Evolutionary conservation across 2,888 invertebrate genomes (phyloP).

Genomic region (Synanthedon myopaeformis): DNA sequence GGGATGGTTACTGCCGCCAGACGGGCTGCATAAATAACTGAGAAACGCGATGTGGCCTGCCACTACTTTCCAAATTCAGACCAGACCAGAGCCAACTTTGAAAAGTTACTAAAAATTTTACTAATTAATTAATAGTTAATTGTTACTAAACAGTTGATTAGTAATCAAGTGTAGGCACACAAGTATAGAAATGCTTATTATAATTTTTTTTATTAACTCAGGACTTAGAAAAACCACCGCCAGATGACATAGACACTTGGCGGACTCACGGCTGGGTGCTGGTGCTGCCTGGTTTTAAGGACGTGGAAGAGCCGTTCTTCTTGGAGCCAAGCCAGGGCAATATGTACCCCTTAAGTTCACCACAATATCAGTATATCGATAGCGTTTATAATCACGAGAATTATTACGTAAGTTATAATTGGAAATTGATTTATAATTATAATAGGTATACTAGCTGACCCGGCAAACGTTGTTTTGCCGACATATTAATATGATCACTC

Average conservation of each 20-base stretch:
- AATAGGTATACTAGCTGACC: no score
- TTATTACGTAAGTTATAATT: conserved; percentile 74
- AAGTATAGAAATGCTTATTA: neutral
- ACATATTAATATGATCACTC: neutral
- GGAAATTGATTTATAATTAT: neutral
- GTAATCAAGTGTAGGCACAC: no score
- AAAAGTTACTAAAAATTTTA: no score
- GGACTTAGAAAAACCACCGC: conserved; percentile 74
- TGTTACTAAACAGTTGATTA: no score
- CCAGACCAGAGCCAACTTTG: no score
- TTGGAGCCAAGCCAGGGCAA: conserved; percentile 88
- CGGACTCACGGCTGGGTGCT: conserved; percentile 89
- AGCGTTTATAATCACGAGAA: conserved; percentile 89
- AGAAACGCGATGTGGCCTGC: no score
- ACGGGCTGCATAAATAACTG: no score
- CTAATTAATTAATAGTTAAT: no score
- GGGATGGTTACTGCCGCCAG: no score
- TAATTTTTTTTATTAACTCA: conserved; percentile 19
- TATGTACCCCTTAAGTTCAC: conserved; percentile 63
- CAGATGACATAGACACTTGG: conserved; percentile 75
- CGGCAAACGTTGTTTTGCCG: no score
- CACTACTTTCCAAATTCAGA: no score
- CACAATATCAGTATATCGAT: conserved; percentile 81
- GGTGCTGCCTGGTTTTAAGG: conserved; percentile 70
- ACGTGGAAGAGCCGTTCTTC: conserved; percentile 77